These are phyloP conservation scores for Sarcophaga carnaria DNA, from an alignment of 2,888 invertebrate genomes.

Conservation along the genomic window DNA sequence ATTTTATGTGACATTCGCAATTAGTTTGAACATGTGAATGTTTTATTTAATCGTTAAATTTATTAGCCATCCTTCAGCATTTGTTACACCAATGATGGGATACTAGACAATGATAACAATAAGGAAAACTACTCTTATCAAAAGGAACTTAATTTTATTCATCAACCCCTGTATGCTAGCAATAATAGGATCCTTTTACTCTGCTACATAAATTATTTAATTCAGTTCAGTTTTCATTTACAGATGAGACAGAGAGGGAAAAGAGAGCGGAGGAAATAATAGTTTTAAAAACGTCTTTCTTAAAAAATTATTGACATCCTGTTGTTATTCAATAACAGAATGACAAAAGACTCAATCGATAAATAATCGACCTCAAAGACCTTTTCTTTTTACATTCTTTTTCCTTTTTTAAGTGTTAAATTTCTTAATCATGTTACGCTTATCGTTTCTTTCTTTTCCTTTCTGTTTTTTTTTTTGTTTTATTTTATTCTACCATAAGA, in stretches of 20 bases:
- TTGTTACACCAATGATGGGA: conserved; percentile 26
- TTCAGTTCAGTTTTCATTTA: not conserved
- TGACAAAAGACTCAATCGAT: conserved; percentile 46
- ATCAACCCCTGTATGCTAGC: no score
- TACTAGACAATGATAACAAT: not conserved
- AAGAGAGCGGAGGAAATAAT: conserved; percentile 46
- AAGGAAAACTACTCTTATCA: not conserved
- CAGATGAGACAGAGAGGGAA: no score
- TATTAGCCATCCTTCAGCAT: conserved; percentile 34
- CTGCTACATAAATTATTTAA: conserved; percentile 29
- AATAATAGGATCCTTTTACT: not conserved
- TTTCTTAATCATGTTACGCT: conserved; percentile 54
- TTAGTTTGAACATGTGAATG: conserved; percentile 36
- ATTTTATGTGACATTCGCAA: conserved; percentile 51
- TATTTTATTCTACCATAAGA: not conserved
- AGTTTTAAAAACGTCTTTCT: conserved; percentile 57
- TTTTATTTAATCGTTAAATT: conserved; percentile 30
- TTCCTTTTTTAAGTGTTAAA: conserved; percentile 51
- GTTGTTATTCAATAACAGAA: conserved; percentile 24
- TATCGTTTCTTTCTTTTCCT: no score
- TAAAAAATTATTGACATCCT: conserved; percentile 64
- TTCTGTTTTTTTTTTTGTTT: not conserved
- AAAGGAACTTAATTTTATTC: conserved; percentile 23
- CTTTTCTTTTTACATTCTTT: conserved; percentile 19
- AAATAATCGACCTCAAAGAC: conserved; percentile 48